These are phyloP conservation scores for Triops cancriformis DNA, from an alignment of 1,140 invertebrate genomes.

Conservation along the genomic window DNA sequence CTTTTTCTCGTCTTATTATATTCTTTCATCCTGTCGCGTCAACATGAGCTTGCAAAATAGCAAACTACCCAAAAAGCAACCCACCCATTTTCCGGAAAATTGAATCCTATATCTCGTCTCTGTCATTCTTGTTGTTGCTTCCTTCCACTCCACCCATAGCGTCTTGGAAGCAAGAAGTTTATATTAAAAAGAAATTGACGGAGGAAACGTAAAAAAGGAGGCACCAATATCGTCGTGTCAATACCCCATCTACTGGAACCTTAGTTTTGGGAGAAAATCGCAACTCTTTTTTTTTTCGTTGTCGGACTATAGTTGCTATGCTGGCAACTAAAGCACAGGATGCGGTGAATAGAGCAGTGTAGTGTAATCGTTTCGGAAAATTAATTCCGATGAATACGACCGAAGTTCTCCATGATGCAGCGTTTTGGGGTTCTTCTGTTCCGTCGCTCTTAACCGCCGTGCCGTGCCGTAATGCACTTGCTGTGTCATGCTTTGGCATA, in stretches of 20 bases:
- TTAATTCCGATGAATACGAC: neutral
- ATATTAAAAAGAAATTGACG: neutral
- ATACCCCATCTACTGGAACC: neutral
- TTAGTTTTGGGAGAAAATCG: neutral
- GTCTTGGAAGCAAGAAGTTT: neutral
- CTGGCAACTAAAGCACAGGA: neutral
- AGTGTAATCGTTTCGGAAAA: slow-evolving; percentile 14
- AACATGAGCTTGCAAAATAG: slow-evolving; percentile 12
- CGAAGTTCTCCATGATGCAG: slow-evolving; percentile 1
- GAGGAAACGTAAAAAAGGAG: neutral
- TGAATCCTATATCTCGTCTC: slow-evolving; percentile 14
- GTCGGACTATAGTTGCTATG: neutral
- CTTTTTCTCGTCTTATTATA: neutral
- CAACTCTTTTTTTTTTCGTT: neutral
- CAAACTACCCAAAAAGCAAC: neutral
- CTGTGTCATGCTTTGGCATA: slow-evolving; percentile 13
- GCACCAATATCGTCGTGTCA: neutral
- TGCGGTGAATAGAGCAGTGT: neutral
- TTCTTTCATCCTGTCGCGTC: neutral
- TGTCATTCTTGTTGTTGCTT: neutral
- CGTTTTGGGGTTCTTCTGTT: neutral
- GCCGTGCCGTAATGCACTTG: slow-evolving; percentile 8
- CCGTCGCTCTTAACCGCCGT: slow-evolving; percentile 3
- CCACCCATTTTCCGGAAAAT: slow-evolving; percentile 13
- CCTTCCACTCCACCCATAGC: neutral